These are phyloP conservation scores for Phasia obesa DNA, from an alignment of 2,888 invertebrate species.

Conservation along the genomic window DNA sequence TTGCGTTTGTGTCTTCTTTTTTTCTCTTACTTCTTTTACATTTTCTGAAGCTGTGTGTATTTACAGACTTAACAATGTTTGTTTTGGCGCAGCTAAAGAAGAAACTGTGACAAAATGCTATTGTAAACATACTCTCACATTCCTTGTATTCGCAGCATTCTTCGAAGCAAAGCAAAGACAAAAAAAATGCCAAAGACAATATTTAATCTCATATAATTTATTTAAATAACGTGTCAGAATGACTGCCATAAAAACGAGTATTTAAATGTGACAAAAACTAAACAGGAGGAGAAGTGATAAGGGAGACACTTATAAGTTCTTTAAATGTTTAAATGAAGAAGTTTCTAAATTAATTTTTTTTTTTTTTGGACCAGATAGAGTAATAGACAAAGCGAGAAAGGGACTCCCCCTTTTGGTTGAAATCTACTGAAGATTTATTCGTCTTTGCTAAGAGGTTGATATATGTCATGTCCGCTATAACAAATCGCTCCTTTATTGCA, in stretches of 20 bases:
- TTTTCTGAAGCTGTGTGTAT: constrained; percentile 9
- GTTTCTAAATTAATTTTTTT: no score
- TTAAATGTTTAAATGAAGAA: no score
- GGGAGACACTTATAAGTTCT: not conserved
- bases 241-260: constrained; percentile 40
- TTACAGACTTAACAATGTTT: constrained; percentile 37
- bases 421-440: no score
- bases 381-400: no score
- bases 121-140: not conserved
- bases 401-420: no score
- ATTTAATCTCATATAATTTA: constrained; percentile 70
- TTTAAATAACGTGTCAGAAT: constrained; percentile 68
- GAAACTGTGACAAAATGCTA: constrained; percentile 55
- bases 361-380: no score
- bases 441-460: no score
- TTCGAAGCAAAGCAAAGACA: not conserved
- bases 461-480: no score
- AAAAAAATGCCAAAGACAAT: constrained; percentile 46
- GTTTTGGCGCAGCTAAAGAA: constrained; percentile 20
- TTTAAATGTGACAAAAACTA: constrained; percentile 55
- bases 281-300: not conserved
- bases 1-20: not conserved
- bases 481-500: no score
- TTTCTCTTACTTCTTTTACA: not conserved
- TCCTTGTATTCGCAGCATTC: not conserved